Evolutionary conservation across 1,140 invertebrate species (phyloP).

Genomic region (Steinernema khuongi): DNA sequence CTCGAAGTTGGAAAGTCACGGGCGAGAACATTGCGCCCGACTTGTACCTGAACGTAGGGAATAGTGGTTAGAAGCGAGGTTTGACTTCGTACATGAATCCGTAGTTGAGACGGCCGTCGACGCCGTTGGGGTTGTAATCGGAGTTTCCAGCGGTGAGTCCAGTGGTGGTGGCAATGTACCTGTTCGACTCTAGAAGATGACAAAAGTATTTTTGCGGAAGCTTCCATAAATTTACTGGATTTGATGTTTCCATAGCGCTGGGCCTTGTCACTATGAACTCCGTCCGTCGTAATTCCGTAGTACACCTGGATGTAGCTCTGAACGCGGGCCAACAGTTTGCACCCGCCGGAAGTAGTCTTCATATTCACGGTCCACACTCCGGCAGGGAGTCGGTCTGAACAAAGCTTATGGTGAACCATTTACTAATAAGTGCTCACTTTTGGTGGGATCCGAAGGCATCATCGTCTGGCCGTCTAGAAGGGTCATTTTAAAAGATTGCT

Average conservation of each 20-base stretch:
- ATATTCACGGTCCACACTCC: conserved; percentile 32
- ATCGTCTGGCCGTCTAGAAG: background rate
- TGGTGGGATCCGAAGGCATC: background rate
- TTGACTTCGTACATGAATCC: conserved; percentile 25
- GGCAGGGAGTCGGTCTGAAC: conserved; percentile 24
- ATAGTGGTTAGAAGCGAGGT: conserved; percentile 20
- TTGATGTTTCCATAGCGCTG: conserved; percentile 31
- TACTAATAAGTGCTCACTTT: conserved; percentile 9
- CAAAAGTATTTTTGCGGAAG: background rate
- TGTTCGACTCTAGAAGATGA: conserved; percentile 28
- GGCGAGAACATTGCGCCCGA: conserved; percentile 4
- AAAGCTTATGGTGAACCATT: background rate
- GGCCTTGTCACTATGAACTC: conserved; percentile 29
- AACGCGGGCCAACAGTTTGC: conserved; percentile 28
- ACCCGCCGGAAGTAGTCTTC: conserved; percentile 17
- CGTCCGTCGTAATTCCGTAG: conserved; percentile 35
- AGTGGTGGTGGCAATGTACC: conserved; percentile 31
- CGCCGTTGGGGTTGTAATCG: conserved; percentile 16
- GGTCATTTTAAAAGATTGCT: background rate
- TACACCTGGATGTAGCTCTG: conserved; percentile 39
- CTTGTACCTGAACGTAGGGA: conserved; percentile 21
- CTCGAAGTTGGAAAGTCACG: conserved; percentile 17
- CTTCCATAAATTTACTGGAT: conserved; percentile 16
- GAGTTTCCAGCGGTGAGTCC: conserved; percentile 23
- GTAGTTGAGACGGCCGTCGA: conserved; percentile 41